phyloP scores from a whole-genome alignment of 2,113 vertebrate genomes.

The Ciconia stormi region DNA sequence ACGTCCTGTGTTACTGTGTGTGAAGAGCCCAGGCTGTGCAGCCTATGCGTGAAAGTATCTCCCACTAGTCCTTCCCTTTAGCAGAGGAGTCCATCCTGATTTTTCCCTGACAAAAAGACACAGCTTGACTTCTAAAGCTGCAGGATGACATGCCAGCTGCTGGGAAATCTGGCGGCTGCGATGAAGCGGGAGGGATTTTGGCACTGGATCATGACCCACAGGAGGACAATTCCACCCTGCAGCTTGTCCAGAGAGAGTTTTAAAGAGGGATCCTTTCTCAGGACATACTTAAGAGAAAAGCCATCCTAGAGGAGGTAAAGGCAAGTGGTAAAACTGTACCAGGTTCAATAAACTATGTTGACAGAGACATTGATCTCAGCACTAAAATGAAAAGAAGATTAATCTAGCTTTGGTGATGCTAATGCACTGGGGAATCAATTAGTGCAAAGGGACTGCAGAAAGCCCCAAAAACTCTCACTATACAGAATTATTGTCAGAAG shows the following conservation, averaged over 20 bases:
- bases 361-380: not conserved
- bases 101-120: not conserved
- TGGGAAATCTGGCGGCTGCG: not conserved
- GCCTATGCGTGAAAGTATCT: not conserved
- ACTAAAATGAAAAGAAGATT: conserved; percentile 35
- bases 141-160: not conserved
- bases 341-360: not conserved
- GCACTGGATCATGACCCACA: not conserved
- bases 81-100: not conserved
- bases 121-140: not conserved
- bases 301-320: not conserved
- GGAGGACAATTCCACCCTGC: not conserved
- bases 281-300: not conserved
- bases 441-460: not conserved
- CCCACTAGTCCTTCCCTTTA: not conserved
- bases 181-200: not conserved
- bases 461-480: not conserved
- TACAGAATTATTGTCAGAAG: not conserved
- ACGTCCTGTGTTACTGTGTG: not conserved
- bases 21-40: not conserved
- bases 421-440: not conserved
- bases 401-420: conserved; percentile 15
- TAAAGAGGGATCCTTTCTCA: not conserved
- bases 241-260: not conserved
- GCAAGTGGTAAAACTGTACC: not conserved